These are phyloP conservation scores for Falco cherrug DNA, from an alignment of 2,797 vertebrate genomes.

Conservation along the genomic window DNA sequence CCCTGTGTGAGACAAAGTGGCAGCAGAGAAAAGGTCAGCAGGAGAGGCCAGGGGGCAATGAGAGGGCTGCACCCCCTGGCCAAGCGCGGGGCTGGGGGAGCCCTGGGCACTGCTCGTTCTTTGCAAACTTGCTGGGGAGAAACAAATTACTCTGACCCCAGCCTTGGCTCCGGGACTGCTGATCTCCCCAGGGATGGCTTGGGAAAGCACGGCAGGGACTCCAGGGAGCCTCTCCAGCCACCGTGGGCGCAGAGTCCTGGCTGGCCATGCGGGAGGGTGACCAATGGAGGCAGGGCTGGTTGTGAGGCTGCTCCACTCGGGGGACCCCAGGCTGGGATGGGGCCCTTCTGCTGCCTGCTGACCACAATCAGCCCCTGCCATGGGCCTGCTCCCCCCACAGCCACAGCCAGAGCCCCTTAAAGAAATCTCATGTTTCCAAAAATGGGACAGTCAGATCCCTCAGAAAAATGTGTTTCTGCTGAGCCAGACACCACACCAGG, in stretches of 20 bases:
- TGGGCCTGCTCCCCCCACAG: background rate
- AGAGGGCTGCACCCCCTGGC: background rate
- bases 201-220: background rate
- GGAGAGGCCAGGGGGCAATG: background rate
- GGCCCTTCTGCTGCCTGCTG: background rate
- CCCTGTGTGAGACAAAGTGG: background rate
- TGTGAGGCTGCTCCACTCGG: accelerated
- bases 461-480: background rate
- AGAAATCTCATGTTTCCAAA: background rate
- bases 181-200: background rate
- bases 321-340: background rate
- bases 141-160: background rate
- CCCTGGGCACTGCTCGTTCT: accelerated
- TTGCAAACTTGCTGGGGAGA: slow-evolving; percentile 6
- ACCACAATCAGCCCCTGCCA: background rate
- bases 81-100: accelerated
- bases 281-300: background rate
- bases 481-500: background rate
- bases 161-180: background rate
- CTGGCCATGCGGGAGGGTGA: accelerated
- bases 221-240: accelerated
- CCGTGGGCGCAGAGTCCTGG: background rate
- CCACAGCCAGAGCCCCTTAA: background rate
- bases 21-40: background rate
- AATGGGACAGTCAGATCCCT: background rate